Percentiles rank a stretch among this genome's conserved stretches.
Conservation (phyloP, 2,888 invertebrate genomes). For the Automeris io region DNA sequence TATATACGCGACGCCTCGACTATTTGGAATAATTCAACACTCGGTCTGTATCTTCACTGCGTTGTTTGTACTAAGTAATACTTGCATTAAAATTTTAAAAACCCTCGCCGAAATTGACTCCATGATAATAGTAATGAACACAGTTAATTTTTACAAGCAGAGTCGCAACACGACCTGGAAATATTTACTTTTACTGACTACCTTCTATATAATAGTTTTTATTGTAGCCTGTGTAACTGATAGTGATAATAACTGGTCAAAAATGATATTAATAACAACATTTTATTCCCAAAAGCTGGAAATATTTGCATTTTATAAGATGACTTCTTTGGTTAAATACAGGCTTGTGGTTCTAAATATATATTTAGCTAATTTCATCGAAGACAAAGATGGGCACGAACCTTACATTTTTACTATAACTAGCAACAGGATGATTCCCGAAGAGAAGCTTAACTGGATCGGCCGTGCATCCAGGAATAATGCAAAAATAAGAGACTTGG, state of each 20-base stretch:
- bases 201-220: conserved; percentile 17
- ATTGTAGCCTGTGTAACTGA: conserved; percentile 19
- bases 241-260: conserved; percentile 8
- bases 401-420: conserved; percentile 22
- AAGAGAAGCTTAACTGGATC: conserved; percentile 23
- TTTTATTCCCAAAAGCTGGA: conserved; percentile 34
- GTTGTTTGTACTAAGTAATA: conserved; percentile 24
- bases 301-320: conserved; percentile 30
- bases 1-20: conserved; percentile 26
- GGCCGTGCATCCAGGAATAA: conserved; percentile 23
- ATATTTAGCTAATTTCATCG: conserved; percentile 28
- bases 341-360: conserved; percentile 35
- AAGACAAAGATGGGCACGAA: conserved; percentile 21
- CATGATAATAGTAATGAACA: conserved; percentile 23
- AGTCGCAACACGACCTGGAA: conserved; percentile 17
- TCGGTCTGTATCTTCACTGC: conserved; percentile 23
- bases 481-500: conserved; percentile 33
- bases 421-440: conserved; percentile 15
- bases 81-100: conserved; percentile 28
- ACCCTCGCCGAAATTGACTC: conserved; percentile 30
- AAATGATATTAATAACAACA: conserved; percentile 19
- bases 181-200: conserved; percentile 15
- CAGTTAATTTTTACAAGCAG: conserved; percentile 26
- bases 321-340: conserved; percentile 28
- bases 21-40: conserved; percentile 32